Evolutionary conservation across 2,113 vertebrate species (phyloP), one percentile per base, ranked within the genome.

Genomic region (Acinonyx jubatus): DNA sequence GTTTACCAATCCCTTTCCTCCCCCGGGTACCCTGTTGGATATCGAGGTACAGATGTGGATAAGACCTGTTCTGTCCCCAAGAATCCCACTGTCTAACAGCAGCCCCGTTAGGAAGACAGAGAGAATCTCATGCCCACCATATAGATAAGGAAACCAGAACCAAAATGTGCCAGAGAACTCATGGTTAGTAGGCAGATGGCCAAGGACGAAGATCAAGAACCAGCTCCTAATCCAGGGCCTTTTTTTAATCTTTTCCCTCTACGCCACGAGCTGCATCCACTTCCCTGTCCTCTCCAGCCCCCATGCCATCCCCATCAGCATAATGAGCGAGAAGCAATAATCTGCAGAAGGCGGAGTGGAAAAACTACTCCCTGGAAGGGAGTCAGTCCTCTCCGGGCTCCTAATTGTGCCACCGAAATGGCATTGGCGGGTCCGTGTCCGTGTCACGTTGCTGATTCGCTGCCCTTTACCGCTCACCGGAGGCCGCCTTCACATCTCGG

Each of bases 231-330:
- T 2, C 79, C 74, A 33, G n/a, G 3, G 41, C 41, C 15, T 12
- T 61, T 13, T 5, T 25, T 31, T 4, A 4, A 9, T 15, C 3
- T 61, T 8, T 13, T 50, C 36, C n/a, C 41, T 50, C 57, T 27
- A 12, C 36, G 23, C 76, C 7, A 10, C 31, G 38, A 13, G 0
- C 31, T 31, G 4, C 52, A 1, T 29, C 9, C 0, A 0, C 31
- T 7, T 41, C 50, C 63, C 12, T 66, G 74, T 52, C 73, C 68
- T 50, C 14, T 10, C 80, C 15, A 33, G 6, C 55, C 68, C 16
- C 21, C 1, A 3, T 7, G 9, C 21, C n/a, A n/a, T 61, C 19
- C 38, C n/a, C 25, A 2, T 27, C 11, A 48, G 25, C 33, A 36
- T 7, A n/a, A 79, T 3, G 27, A 66, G 74, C 65, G 71, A 21